A percentile compares a stretch with the other conserved stretches of the same genome.
These are phyloP conservation scores for Bombylius major DNA, from an alignment of 2,888 invertebrate species.

Conservation along the genomic window DNA sequence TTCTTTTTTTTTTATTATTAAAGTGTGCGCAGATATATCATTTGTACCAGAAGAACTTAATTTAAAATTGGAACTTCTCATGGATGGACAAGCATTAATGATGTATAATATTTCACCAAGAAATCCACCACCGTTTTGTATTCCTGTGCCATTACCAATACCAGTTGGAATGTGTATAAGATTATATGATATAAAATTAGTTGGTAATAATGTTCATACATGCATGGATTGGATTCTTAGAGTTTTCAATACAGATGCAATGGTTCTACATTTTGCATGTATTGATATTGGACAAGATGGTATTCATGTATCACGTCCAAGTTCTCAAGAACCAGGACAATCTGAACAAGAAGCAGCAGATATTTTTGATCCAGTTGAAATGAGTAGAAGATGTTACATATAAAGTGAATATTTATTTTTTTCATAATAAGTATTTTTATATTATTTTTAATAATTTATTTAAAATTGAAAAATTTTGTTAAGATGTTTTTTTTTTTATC, in stretches of 20 bases:
- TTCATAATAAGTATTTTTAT: too few species aligned
- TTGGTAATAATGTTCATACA: slow-evolving; percentile 2
- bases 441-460: too few species aligned
- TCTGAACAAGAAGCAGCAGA: slow-evolving; percentile 4
- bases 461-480: too few species aligned
- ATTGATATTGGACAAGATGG: slow-evolving; percentile 4
- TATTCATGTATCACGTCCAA: slow-evolving; percentile 1
- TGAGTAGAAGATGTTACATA: background rate
- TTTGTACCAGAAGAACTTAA: background rate
- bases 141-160: slow-evolving; percentile 6
- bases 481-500: too few species aligned
- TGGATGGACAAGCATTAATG: slow-evolving; percentile 1
- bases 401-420: background rate
- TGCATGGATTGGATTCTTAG: slow-evolving; percentile 11
- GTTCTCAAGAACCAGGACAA: background rate
- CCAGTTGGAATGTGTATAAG: slow-evolving; percentile 8
- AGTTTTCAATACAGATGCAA: slow-evolving; percentile 1
- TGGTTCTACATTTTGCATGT: slow-evolving; percentile 7
- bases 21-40: slow-evolving; percentile 8
- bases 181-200: slow-evolving; percentile 4
- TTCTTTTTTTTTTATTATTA: background rate
- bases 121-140: slow-evolving; percentile 11
- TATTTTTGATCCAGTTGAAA: slow-evolving; percentile 7
- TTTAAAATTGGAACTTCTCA: background rate
- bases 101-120: slow-evolving; percentile 8